These are phyloP conservation scores for Clarias magur DNA, from an alignment of 2,113 vertebrate species.

Conservation along the genomic window DNA sequence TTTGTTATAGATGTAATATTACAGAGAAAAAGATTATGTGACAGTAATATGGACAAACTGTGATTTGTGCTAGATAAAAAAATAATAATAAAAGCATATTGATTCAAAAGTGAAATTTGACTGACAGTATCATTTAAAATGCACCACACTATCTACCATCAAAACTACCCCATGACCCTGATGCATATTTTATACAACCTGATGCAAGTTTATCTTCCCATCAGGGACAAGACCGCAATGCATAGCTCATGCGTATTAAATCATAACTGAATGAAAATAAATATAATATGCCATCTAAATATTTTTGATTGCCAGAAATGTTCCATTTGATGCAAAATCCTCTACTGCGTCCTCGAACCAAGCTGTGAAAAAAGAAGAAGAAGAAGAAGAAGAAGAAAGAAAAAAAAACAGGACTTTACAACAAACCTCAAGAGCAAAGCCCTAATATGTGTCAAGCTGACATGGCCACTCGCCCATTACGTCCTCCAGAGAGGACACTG, in stretches of 20 bases:
- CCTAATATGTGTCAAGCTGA: constrained; percentile 48
- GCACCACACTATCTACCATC: background rate
- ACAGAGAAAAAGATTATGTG: background rate
- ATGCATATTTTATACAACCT: constrained; percentile 28
- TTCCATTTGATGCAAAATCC: background rate
- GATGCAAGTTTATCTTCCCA: constrained; percentile 9
- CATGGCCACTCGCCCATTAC: constrained; percentile 43
- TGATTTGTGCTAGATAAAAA: background rate
- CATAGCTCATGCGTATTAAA: background rate
- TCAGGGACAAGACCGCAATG: background rate
- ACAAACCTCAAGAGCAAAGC: constrained; percentile 40
- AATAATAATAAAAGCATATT: background rate
- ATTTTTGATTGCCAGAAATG: background rate
- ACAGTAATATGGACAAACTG: background rate
- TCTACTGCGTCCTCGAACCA: background rate
- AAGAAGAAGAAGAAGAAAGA: background rate
- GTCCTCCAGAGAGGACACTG: constrained; percentile 41
- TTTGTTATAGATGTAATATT: background rate
- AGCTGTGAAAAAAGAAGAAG: constrained; percentile 8
- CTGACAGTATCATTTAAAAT: constrained; percentile 2
- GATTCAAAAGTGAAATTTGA: background rate
- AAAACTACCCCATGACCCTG: background rate
- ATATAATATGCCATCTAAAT: background rate
- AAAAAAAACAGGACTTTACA: constrained; percentile 20
- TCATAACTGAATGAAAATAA: background rate